Evolutionary conservation across 2,113 vertebrate species (phyloP).

Genomic region (Hippolais icterina): DNA sequence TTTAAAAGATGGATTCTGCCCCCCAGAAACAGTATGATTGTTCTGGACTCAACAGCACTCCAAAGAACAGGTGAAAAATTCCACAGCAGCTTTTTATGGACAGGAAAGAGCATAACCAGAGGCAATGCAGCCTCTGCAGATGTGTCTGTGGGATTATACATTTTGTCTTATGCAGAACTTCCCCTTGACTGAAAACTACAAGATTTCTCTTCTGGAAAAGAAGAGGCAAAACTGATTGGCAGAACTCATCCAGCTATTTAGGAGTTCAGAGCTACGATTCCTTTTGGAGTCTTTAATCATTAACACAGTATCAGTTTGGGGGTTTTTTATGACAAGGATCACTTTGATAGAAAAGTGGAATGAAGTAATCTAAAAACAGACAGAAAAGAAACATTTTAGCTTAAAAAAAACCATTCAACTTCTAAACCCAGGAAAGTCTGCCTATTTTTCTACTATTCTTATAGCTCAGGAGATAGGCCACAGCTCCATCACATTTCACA

Average conservation of each 20-base stretch:
- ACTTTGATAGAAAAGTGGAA: not conserved
- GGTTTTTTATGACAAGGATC: not conserved
- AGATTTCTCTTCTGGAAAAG: not conserved
- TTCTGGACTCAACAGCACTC: not conserved
- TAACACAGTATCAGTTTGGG: not conserved
- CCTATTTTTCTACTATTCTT: not conserved
- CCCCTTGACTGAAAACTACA: not conserved
- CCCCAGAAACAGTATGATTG: not conserved
- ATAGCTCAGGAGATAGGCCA: not conserved
- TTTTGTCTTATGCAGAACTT: not conserved
- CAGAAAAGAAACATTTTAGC: not conserved
- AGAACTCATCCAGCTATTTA: not conserved
- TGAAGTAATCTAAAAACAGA: not conserved
- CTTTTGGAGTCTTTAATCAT: not conserved
- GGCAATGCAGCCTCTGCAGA: not conserved
- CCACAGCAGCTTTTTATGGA: not conserved
- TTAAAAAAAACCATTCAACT: accelerated
- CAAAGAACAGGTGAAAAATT: not conserved
- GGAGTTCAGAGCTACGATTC: not conserved
- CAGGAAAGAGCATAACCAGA: not conserved
- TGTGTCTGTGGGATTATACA: not conserved
- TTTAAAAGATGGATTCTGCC: not conserved
- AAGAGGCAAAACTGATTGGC: not conserved
- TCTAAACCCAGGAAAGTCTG: not conserved
- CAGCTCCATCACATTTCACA: not conserved